Evolutionary conservation across 2,888 invertebrate genomes (phyloP), one percentile per base, ranked within the genome.

Genomic region (Apotomis turbidana): DNA sequence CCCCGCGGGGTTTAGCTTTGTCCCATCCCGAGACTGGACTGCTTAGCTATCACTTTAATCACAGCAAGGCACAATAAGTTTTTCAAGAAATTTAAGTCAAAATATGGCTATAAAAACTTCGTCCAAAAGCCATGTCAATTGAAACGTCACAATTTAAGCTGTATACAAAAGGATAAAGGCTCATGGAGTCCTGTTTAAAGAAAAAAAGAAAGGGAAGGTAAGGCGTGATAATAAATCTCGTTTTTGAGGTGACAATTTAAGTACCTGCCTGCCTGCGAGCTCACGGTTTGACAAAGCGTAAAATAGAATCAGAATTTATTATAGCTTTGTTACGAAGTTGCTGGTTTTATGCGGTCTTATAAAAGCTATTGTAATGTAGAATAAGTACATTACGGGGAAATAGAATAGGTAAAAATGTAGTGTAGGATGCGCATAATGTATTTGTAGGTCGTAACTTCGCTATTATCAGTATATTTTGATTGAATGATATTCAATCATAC

Each of bases 201-300:
- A 57, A 57, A 46, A 67, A 71, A 8, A 8, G 5, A 62, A 67
- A 70, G 68, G 63, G 60, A 68, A 70, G 64, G 60, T 68, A 59
- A 68, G 71, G 68, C 72, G 64, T 68, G 64, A 64, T 64, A 70
- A 74, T 75, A 74, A 75, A 75, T 75, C 74, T 75, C 70, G 58
- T 74, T 75, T 73, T 72, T 68, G 66, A 75, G 74, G 74, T 74
- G 75, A 75, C 75, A 74, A 75, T 74, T 75, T 75, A 75, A 75
- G 74, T 72, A 75, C 68, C 61, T 71, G 57, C 71, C 62, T 38
- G 68, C 13, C 67, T 64, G 38, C 57, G 69, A 57, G 73, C 71
- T 62, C 66, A 66, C 68, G 74, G 71, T 68, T 55, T 66, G 66
- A 74, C 74, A 74, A 74, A 74, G 72, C 70, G 66, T 74, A 54